Conservation (phyloP, 2,113 vertebrate species). For the Melanerpes aurifrons region DNA sequence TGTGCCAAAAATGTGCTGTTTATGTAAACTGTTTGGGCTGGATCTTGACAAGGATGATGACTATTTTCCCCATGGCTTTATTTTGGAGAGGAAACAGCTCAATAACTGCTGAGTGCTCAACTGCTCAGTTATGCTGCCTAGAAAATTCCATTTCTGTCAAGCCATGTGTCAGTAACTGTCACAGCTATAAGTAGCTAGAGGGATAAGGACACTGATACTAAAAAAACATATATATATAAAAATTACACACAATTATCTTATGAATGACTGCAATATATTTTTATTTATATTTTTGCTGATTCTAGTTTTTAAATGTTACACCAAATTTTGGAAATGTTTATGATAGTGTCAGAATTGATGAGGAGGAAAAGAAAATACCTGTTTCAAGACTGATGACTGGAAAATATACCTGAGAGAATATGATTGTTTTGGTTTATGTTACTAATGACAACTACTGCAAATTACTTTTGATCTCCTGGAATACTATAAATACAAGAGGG, state of each 20-base stretch:
- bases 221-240: background rate
- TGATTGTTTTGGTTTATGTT: background rate
- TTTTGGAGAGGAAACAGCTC: background rate
- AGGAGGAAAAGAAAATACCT: background rate
- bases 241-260: background rate
- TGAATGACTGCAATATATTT: background rate
- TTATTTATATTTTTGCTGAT: background rate
- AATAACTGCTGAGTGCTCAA: constrained; percentile 8
- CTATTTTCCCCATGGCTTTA: constrained; percentile 12
- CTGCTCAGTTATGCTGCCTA: constrained; percentile 1
- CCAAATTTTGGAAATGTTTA: background rate
- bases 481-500: background rate
- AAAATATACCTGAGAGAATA: background rate
- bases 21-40: background rate
- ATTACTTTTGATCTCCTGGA: background rate
- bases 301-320: background rate
- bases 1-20: background rate
- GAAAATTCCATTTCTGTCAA: constrained; percentile 25
- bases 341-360: background rate
- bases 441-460: background rate
- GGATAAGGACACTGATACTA: background rate
- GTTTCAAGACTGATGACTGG: background rate
- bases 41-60: background rate
- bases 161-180: constrained; percentile 13
- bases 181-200: background rate